Conservation (phyloP, 2,797 vertebrate species). For the Pterois miles region DNA sequence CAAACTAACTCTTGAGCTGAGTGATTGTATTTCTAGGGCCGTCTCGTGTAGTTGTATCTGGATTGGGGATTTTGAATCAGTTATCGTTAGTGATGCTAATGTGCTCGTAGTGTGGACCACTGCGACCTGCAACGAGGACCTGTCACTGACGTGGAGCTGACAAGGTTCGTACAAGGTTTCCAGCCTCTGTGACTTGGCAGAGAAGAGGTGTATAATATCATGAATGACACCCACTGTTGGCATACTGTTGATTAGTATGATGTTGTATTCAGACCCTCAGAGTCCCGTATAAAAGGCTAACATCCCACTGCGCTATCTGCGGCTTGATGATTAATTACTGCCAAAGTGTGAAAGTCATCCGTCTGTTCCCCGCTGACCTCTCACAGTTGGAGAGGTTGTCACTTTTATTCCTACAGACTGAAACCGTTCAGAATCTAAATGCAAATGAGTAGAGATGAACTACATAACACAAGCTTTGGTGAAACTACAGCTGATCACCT, state of each 20-base stretch:
- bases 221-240: constrained; percentile 9
- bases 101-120: background rate
- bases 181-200: background rate
- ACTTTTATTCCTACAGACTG: background rate
- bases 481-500: background rate
- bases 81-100: constrained; percentile 23
- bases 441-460: background rate
- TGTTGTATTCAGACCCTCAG: constrained; percentile 34
- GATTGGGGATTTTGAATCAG: constrained; percentile 18
- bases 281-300: constrained; percentile 33
- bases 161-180: background rate
- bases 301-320: constrained; percentile 47
- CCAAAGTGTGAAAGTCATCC: constrained; percentile 56
- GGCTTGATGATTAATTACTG: constrained; percentile 59
- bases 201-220: background rate
- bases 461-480: background rate
- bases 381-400: constrained; percentile 20
- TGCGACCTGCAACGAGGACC: background rate
- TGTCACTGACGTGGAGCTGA: background rate
- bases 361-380: constrained; percentile 46
- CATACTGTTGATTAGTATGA: constrained; percentile 14
- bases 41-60: background rate
- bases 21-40: no score
- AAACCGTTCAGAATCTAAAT: constrained; percentile 3
- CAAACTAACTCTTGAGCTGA: no score